Base-by-base conservation (phyloP, 1,140 invertebrate species). In the Goniozus legneri region DNA sequence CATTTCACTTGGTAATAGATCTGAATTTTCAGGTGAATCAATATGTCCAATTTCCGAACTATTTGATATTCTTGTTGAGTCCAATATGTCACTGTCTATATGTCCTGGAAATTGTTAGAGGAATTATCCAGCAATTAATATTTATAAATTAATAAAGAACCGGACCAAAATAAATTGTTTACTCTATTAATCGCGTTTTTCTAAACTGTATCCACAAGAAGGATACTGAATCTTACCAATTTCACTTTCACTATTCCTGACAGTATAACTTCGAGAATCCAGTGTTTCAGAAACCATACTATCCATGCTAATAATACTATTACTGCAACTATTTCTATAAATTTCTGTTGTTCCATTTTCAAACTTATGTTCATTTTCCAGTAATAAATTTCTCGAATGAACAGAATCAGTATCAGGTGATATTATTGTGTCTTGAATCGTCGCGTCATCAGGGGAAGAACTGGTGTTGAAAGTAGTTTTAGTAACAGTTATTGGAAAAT, bases 1-100 rank as follows among this genome's bases (percentile, higher is more conserved):
- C 1, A 82, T 77, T 57, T 87, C 85, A 7, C 82, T 84, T 19
- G 79, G 70, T 44, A 78, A 77, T 1, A 83, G 80, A 40, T 90
- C 88, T 1, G 87, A 89, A 31, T 82, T 80, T 74, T 91, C 88
- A 0, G 88, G 86, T 0, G 87, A 89, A 53, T 91, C 88, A 33
- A 89, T 89, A 57, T 91, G 87, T 8, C 81, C 81, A 12, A 90
- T 87, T 46, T 76, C 71, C 0, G 65, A 67, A n/a, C 44, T 58
- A 8, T 73, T 68, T 0, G 69, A 72, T 19, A 44, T 62, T 35
- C 67, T 73, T 4, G 60, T 67, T 3, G 65, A 70, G n/a, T 74
- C 71, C 1, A 74, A 52, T 46, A 73, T 71, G 35, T 76, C 73
- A 16, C 69, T 74, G 46, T 69, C 65, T 71, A 64, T 64, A 40